Evolutionary conservation across 2,888 invertebrate species (phyloP).

Genomic region (Podabrus alpinus): DNA sequence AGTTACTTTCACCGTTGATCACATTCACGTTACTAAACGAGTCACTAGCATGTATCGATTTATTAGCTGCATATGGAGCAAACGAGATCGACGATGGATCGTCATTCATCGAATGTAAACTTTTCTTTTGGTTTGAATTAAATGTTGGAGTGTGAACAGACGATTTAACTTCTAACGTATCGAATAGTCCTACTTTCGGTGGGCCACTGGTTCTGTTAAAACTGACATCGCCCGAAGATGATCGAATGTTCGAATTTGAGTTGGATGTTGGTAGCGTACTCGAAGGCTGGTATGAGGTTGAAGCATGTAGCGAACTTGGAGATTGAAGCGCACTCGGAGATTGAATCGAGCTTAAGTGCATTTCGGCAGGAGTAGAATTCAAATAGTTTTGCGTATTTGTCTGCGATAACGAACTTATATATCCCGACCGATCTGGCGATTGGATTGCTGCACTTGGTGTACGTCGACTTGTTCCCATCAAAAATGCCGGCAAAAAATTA

Average conservation of each 20-base stretch:
- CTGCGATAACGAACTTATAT: not conserved
- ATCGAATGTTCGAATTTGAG: conserved; percentile 44
- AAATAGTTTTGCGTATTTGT: conserved; percentile 45
- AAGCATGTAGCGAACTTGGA: not conserved
- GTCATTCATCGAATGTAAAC: conserved; percentile 36
- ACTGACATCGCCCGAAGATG: not conserved
- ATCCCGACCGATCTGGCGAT: conserved; percentile 47
- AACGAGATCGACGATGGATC: not conserved
- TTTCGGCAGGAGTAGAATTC: conserved; percentile 45
- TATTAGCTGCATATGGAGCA: not conserved
- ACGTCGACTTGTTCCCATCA: conserved; percentile 73
- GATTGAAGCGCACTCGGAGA: conserved; percentile 35
- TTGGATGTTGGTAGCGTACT: conserved; percentile 58
- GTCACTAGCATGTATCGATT: not conserved
- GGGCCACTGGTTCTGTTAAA: conserved; percentile 58
- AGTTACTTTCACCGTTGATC: not conserved
- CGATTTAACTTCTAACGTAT: conserved; percentile 58
- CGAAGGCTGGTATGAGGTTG: not conserved
- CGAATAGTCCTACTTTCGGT: conserved; percentile 71
- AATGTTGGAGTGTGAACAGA: conserved; percentile 35
- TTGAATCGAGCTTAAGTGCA: conserved; percentile 21
- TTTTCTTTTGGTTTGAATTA: conserved; percentile 44
- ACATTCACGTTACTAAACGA: not conserved
- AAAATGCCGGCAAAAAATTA: conserved; percentile 76
- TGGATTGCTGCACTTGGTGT: conserved; percentile 51